Conservation (phyloP, 2,797 vertebrate genomes). For the Rhabdomys pumilio region DNA sequence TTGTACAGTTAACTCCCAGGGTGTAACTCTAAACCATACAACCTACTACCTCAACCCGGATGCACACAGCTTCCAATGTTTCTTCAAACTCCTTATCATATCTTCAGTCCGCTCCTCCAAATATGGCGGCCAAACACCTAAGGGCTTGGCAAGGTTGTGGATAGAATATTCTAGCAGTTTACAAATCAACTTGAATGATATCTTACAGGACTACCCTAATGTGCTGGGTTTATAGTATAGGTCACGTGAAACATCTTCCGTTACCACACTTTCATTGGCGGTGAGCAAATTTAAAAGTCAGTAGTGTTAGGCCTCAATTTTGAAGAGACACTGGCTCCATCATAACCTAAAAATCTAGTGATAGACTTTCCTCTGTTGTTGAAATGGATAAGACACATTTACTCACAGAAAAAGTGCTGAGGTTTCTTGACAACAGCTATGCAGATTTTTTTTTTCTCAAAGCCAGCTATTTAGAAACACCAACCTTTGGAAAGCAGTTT, state of each 20-base stretch:
- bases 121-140: constrained; percentile 85
- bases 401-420: neutral
- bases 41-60: constrained; percentile 99
- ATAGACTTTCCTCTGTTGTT: constrained; percentile 46
- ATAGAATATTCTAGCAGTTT: constrained; percentile 75
- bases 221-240: constrained; percentile 13
- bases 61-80: constrained; percentile 95
- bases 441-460: constrained; percentile 30
- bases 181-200: constrained; percentile 16
- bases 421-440: constrained; percentile 25
- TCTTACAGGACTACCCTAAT: neutral
- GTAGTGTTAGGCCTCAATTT: constrained; percentile 6
- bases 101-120: constrained; percentile 89
- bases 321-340: constrained; percentile 37
- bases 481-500: constrained; percentile 41
- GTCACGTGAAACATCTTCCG: constrained; percentile 29
- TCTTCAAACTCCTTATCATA: constrained; percentile 89
- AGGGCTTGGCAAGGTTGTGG: constrained; percentile 70
- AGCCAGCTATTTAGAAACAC: constrained; percentile 16
- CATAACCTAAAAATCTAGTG: constrained; percentile 15
- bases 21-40: constrained; percentile 99
- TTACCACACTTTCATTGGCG: neutral
- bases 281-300: constrained; percentile 51
- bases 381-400: constrained; percentile 3
- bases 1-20: constrained; percentile 99